Conservation (phyloP, 2,888 invertebrate species). For the Lucinisca nassula region DNA sequence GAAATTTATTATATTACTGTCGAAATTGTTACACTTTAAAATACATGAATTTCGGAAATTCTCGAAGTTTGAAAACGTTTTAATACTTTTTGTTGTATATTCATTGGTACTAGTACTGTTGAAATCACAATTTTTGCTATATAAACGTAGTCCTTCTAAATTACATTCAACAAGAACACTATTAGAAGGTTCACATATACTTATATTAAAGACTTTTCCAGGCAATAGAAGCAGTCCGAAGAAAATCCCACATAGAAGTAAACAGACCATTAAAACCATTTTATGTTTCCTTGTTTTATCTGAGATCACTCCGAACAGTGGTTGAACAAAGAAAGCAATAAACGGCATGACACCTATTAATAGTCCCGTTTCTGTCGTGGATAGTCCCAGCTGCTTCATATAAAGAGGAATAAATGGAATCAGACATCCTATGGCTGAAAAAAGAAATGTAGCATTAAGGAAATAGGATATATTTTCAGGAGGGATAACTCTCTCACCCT, state of each 20-base stretch:
- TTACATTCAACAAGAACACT: neutral
- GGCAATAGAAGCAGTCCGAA: constrained; percentile 92
- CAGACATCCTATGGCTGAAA: constrained; percentile 94
- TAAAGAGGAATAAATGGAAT: constrained; percentile 94
- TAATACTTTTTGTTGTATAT: neutral
- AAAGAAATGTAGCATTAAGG: too few species aligned
- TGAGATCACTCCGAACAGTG: constrained; percentile 93
- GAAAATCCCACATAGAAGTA: constrained; percentile 93
- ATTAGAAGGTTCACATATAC: neutral
- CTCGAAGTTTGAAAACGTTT: neutral
- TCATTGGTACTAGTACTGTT: neutral
- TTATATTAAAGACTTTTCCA: constrained; percentile 66
- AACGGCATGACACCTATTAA: constrained; percentile 94
- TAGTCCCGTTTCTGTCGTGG: constrained; percentile 92
- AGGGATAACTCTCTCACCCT: too few species aligned
- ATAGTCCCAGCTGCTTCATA: constrained; percentile 93
- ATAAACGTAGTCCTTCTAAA: neutral
- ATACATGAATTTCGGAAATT: neutral
- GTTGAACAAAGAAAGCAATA: constrained; percentile 93
- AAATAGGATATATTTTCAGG: too few species aligned
- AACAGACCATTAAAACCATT: constrained; percentile 93
- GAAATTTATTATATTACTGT: neutral
- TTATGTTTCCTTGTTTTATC: constrained; percentile 94
- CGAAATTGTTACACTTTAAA: neutral
- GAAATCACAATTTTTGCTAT: too few species aligned